A percentile compares a stretch with the other conserved stretches of the same genome.
Conservation (phyloP, 1,140 invertebrate species). For the Cardiocondyla obscurior region DNA sequence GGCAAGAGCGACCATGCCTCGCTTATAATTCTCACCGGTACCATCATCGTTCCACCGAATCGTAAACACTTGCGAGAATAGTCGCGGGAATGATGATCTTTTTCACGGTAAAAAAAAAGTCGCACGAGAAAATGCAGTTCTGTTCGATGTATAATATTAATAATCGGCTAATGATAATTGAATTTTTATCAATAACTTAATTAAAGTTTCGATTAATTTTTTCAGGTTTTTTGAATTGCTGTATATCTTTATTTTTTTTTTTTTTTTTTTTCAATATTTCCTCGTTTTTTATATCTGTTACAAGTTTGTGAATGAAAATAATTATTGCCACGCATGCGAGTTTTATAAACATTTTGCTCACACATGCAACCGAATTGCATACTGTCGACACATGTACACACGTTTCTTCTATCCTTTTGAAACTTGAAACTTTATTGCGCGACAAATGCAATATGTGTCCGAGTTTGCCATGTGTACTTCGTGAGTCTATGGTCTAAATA, state of each 20-base stretch:
- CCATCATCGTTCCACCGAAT: neutral
- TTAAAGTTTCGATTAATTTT: neutral
- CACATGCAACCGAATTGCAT: neutral
- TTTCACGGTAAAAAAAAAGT: neutral
- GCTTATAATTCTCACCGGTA: neutral
- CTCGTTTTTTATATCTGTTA: neutral
- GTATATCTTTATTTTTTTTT: too few relatives aligned
- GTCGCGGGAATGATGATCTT: neutral
- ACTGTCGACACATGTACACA: neutral
- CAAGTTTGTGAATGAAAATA: neutral
- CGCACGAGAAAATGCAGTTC: neutral
- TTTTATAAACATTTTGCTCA: neutral
- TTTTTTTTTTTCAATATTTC: neutral
- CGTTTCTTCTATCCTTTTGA: neutral
- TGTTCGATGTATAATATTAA: neutral
- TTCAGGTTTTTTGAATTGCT: neutral
- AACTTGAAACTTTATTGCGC: neutral
- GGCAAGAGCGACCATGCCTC: neutral
- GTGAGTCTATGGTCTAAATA: neutral
- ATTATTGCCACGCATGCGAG: neutral
- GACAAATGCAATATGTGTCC: neutral
- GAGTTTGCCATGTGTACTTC: neutral
- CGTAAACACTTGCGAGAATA: conserved; percentile 11
- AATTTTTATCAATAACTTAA: neutral
- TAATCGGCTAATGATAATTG: neutral